Base-by-base conservation (phyloP, 1,140 invertebrate species). In the Drepana arcuata region DNA sequence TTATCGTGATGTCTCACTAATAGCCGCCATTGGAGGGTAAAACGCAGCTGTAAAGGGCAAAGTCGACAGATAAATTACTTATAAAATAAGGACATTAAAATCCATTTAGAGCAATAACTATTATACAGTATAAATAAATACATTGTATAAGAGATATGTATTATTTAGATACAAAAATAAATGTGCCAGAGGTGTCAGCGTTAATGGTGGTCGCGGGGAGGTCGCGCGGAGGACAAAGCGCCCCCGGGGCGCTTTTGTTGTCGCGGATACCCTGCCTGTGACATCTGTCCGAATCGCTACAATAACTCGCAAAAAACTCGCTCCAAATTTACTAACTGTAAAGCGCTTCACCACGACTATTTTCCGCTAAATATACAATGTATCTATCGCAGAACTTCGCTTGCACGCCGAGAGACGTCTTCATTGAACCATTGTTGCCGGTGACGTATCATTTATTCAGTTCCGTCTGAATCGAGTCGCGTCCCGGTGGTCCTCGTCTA, bases 61-160 rank as follows among this genome's bases (percentile, higher is more conserved):
- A 38, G 50, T 48, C 41, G 27, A 36, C 55, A 57, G 67, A 79
- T 74, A 77, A 70, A 79, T 72, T 67, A 75, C 61, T 58, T 57
- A 64, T 68, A 72, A 77, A 79, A 74, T 68, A 63, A 67, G 71
- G 60, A 75, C 69, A 77, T 77, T 77, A 75, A 75, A 80, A 77
- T 72, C 69, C 67, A 80, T 80, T 80, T 80, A 75, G 67, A 70
- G 54, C 61, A 67, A 77, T 71, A 68, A 69, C 75, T 71, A 62
- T 77, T 66, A 55, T 63, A 48, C 43, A 48, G 32, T 46, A 44
- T 59, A 70, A 75, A 70, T 75, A 73, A 74, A 78, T 71, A 66
- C 55, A 73, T 64, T 69, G 56, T 66, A 72, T 74, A 72, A 77
- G 63, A 71, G 68, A 65, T 54, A 61, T 55, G 63, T 54, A 62